phyloP scores from a whole-genome alignment of 2,797 vertebrate species.

The Paedocypris micromegethes region DNA sequence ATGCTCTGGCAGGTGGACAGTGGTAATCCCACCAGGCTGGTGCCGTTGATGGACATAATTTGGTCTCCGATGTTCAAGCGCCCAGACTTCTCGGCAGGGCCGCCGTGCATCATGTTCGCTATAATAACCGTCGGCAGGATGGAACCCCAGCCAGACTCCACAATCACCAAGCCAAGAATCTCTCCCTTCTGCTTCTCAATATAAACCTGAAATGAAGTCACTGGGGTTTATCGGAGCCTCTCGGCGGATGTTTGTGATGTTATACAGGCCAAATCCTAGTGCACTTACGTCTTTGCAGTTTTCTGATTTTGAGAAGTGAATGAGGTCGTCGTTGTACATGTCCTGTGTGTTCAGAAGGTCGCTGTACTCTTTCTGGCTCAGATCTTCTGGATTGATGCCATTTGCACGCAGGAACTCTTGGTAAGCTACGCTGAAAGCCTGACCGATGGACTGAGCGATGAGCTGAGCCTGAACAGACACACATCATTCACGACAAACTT shows the following conservation, averaged over 20 bases:
- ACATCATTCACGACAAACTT: background rate
- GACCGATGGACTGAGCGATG: constrained; percentile 93
- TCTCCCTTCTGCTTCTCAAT: constrained; percentile 95
- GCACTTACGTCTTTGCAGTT: constrained; percentile 92
- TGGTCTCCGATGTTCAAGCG: constrained; percentile 92
- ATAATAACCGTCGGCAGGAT: constrained; percentile 96
- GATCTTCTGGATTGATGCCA: constrained; percentile 91
- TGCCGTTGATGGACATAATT: constrained; percentile 98
- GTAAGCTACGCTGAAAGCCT: constrained; percentile 94
- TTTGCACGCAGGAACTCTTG: constrained; percentile 93
- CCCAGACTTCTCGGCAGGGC: constrained; percentile 89
- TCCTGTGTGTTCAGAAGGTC: constrained; percentile 93
- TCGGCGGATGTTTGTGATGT: constrained; percentile 2
- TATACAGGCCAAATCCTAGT: background rate
- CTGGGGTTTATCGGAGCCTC: too few relatives aligned
- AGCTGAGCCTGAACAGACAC: constrained; percentile 76
- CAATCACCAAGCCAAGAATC: constrained; percentile 90
- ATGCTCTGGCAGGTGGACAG: constrained; percentile 96
- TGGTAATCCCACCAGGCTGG: constrained; percentile 91
- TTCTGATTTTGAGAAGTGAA: constrained; percentile 96
- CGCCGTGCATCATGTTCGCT: constrained; percentile 96
- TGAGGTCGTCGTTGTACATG: constrained; percentile 96
- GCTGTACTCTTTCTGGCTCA: constrained; percentile 94
- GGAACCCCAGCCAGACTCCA: constrained; percentile 97
- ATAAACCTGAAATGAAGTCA: constrained; percentile 70